phyloP scores from a whole-genome alignment of 2,797 vertebrate genomes.

The Coendou prehensilis region DNA sequence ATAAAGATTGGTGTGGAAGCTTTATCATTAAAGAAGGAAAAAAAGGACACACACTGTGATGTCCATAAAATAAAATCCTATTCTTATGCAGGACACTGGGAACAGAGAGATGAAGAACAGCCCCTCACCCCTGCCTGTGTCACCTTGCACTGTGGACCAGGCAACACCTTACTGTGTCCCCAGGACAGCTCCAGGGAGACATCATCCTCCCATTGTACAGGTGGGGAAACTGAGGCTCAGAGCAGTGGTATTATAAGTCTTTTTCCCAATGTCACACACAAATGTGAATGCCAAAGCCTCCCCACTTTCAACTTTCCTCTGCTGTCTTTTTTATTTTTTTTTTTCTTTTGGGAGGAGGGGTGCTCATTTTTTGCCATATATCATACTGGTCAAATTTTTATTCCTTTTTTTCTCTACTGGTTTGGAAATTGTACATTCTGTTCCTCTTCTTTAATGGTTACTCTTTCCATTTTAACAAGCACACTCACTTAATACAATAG shows the following conservation, averaged over 20 bases:
- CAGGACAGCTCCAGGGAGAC: not conserved
- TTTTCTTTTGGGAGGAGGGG: not conserved
- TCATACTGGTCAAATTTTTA: not conserved
- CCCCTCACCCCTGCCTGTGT: no score
- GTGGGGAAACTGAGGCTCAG: not conserved
- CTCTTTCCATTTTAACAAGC: slow-evolving; percentile 40
- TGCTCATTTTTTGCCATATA: not conserved
- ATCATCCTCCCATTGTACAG: not conserved
- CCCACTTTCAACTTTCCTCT: not conserved
- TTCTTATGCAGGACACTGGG: not conserved
- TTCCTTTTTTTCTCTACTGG: not conserved
- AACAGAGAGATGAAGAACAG: not conserved
- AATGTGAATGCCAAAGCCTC: not conserved
- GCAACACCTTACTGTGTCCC: not conserved
- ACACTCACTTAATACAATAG: not conserved
- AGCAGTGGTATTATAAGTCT: not conserved
- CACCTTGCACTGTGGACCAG: not conserved
- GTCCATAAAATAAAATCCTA: not conserved
- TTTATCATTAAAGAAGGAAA: not conserved
- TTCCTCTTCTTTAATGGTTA: not conserved
- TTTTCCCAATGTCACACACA: not conserved
- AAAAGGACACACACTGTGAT: not conserved
- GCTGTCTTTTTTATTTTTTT: not conserved
- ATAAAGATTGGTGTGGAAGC: not conserved
- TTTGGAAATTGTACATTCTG: slow-evolving; percentile 29